phyloP scores from a whole-genome alignment of 1,140 invertebrate species.

The Latrodectus geometricus region DNA sequence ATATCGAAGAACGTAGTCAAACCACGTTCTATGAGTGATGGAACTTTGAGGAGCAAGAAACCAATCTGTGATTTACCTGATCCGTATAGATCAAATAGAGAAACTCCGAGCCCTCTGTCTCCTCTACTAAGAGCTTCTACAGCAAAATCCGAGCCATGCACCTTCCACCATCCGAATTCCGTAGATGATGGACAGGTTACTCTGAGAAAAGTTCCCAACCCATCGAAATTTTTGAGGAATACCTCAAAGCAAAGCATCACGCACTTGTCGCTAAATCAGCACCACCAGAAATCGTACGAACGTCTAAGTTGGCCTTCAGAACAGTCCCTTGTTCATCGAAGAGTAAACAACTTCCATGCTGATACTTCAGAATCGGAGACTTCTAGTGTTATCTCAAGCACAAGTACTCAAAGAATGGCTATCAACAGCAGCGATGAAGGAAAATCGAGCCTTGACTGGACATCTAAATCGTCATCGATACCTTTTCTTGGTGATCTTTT shows the following conservation, averaged over 20 bases:
- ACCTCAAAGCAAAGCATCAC: neutral
- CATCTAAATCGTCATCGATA: conserved; percentile 10
- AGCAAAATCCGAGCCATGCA: conserved; percentile 32
- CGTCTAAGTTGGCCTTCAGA: neutral
- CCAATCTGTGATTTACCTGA: neutral
- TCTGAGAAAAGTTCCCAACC: neutral
- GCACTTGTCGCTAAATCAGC: neutral
- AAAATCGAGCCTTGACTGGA: neutral
- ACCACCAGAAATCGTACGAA: neutral
- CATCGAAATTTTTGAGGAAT: neutral
- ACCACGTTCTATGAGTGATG: conserved; percentile 39
- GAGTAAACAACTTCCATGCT: neutral
- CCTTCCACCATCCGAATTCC: conserved; percentile 10
- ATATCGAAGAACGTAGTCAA: neutral
- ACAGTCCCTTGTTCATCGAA: neutral
- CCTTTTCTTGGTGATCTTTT: conserved; percentile 26
- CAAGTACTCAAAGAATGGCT: conserved; percentile 9
- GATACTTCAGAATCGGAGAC: conserved; percentile 5
- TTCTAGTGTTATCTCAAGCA: conserved; percentile 25
- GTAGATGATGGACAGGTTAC: neutral
- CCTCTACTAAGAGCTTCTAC: conserved; percentile 30
- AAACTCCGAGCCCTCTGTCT: neutral
- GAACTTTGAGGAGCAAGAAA: conserved; percentile 13
- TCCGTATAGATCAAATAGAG: neutral
- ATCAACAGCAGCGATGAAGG: conserved; percentile 8